Percentiles rank a stretch among this genome's conserved stretches.
Conservation (phyloP, 1,140 invertebrate genomes). For the Harpegnathos saltator region DNA sequence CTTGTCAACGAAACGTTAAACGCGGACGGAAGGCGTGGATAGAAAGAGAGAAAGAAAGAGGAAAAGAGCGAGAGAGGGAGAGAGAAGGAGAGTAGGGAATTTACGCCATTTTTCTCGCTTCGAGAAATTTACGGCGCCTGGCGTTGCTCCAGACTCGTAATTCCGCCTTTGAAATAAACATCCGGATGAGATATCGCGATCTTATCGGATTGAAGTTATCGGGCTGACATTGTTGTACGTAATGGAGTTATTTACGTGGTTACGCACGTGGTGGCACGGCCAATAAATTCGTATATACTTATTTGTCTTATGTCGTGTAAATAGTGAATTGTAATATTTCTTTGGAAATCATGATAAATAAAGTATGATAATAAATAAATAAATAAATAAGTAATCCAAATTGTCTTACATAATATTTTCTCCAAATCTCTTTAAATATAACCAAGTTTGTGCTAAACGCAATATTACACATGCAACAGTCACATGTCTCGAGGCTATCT, state of each 20-base stretch:
- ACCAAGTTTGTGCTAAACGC: too few species aligned
- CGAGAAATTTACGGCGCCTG: conserved; percentile 84
- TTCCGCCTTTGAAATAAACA: conserved; percentile 84
- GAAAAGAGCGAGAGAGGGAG: conserved; percentile 46
- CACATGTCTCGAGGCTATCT: not conserved
- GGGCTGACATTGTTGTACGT: conserved; percentile 75
- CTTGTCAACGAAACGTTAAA: conserved; percentile 65
- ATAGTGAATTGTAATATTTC: not conserved
- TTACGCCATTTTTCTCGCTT: conserved; percentile 84
- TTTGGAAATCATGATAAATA: not conserved
- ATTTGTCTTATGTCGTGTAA: conserved; percentile 40
- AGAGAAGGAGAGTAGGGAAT: conserved; percentile 76
- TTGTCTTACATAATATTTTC: not conserved
- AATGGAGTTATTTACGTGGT: conserved; percentile 72
- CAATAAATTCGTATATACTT: conserved; percentile 49
- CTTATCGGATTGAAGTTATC: conserved; percentile 82
- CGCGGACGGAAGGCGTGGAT: conserved; percentile 44
- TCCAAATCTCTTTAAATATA: not conserved
- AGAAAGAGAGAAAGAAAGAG: conserved; percentile 75
- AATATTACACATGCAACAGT: not conserved
- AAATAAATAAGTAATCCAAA: not conserved
- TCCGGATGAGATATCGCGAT: conserved; percentile 81
- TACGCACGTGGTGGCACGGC: conserved; percentile 63
- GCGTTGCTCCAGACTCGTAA: conserved; percentile 84
- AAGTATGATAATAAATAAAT: conserved; percentile 10